These are phyloP conservation scores for Dysmachus trigonus DNA, from an alignment of 2,888 invertebrate genomes.

Conservation along the genomic window DNA sequence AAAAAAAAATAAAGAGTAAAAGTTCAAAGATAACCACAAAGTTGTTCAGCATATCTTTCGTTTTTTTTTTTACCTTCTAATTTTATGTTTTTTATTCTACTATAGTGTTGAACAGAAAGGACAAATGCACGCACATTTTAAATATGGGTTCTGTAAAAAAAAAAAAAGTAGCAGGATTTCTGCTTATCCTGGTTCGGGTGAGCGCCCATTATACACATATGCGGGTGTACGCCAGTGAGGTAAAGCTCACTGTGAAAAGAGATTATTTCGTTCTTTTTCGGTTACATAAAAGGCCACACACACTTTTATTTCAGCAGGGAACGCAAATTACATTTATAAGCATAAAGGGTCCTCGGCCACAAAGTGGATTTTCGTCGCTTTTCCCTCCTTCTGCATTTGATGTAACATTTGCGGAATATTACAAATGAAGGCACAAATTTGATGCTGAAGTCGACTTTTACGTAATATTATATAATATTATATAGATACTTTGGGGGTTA, in stretches of 20 bases:
- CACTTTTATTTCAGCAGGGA: constrained; percentile 5
- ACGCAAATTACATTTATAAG: constrained; percentile 13
- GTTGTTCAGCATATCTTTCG: background rate
- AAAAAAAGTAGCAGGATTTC: background rate
- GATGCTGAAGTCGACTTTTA: background rate
- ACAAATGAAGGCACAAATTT: background rate
- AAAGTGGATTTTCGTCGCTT: background rate
- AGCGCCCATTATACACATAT: constrained; percentile 1
- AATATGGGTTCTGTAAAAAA: background rate
- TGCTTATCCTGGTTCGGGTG: background rate
- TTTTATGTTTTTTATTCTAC: background rate
- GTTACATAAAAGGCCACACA: background rate
- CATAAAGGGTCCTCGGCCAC: background rate
- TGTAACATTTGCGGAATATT: constrained; percentile 11
- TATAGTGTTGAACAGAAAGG: background rate
- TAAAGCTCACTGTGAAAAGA: background rate
- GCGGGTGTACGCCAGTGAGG: background rate
- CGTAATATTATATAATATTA: background rate
- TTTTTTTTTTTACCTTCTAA: background rate
- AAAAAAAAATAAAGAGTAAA: background rate
- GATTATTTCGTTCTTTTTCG: background rate
- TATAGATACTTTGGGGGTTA: background rate
- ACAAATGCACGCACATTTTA: background rate
- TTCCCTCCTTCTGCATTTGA: background rate
- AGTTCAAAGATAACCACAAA: background rate